Percentiles rank a stretch among this genome's conserved stretches.
These are phyloP conservation scores for Toxotes chatareus DNA, from an alignment of 2,113 vertebrate species.

Conservation along the genomic window DNA sequence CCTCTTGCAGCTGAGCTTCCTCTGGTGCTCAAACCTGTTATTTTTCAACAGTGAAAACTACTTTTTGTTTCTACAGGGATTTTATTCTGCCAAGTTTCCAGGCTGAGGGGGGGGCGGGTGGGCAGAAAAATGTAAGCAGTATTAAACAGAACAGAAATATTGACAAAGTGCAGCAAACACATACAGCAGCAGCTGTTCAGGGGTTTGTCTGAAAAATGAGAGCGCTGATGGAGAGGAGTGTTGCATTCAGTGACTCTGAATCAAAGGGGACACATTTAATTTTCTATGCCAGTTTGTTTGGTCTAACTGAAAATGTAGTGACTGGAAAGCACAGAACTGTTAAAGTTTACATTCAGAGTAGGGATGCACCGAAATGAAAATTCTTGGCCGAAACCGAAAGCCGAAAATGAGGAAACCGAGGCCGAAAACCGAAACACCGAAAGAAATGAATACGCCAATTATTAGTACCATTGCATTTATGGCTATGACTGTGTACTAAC, in stretches of 20 bases:
- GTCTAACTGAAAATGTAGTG: not conserved
- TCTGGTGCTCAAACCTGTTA: slow-evolving; percentile 12
- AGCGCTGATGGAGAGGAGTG: not conserved
- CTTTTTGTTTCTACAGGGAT: not conserved
- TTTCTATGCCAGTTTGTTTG: not conserved
- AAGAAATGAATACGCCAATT: no score
- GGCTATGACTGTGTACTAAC: no score
- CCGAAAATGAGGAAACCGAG: no score
- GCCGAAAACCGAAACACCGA: no score
- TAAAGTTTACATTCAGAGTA: no score
- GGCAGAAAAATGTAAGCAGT: slow-evolving; percentile 43
- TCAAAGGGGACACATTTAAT: not conserved
- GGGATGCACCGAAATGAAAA: no score
- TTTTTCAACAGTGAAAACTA: not conserved
- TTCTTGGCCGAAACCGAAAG: no score
- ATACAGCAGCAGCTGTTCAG: slow-evolving; percentile 59
- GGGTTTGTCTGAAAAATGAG: not conserved
- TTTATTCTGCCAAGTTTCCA: slow-evolving; percentile 7
- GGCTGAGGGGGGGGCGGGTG: slow-evolving; percentile 7
- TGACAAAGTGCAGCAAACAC: slow-evolving; percentile 39
- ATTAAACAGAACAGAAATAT: slow-evolving; percentile 61
- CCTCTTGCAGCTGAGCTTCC: slow-evolving; percentile 19
- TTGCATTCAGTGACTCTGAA: not conserved
- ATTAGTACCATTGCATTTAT: no score
- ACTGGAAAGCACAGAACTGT: not conserved